Base-by-base conservation (phyloP, 1,140 invertebrate genomes). In the Geopemphigus sp. region DNA sequence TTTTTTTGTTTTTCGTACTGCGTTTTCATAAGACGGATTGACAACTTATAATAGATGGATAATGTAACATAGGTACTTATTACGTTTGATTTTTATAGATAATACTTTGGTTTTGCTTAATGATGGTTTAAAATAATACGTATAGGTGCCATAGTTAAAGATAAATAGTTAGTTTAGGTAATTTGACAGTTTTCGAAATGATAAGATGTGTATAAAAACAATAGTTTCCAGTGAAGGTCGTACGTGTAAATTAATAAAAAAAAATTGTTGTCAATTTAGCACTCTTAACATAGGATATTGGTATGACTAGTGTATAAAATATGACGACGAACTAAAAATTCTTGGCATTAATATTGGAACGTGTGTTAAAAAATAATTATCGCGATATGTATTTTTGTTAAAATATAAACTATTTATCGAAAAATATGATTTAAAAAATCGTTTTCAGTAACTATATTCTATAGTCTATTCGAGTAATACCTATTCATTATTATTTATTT, bases 181-280 rank as follows among this genome's bases (percentile, higher is more conserved):
- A 39, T 56, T 59, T 32, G 24, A 61, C 57, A 22, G 39, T 78
- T 78, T 78, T 19, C 57, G 19, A n/a, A 26, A 26, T 61, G 74
- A 78, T 78, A 61, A 78, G 39, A 45, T 5, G 32, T 47, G 5
- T 61, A 78, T 19, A n/a, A 63, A 63, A 78, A 78, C 57, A 78
- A 63, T 63, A 47, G 57, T 78, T 78, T 78, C 74, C 57, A 61
- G 56, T 61, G 53, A 76, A 76, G 73, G 73, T 59, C 32, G 74
- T 63, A 78, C 74, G 74, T 63, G 74, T 78, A 63, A 59, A 63
- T 47, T 22, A 29, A 78, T 22, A 61, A 76, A 61, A 24, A 39
- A 22, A 57, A 59, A 56, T 39, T 29, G 15, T 78, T 63, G 57
- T 78, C 6, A 63, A 78, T 19, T 78, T 61, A 47, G 39, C 39